Evolutionary conservation across 1,140 invertebrate genomes (phyloP).

Genomic region (Trichoplusia ni): DNA sequence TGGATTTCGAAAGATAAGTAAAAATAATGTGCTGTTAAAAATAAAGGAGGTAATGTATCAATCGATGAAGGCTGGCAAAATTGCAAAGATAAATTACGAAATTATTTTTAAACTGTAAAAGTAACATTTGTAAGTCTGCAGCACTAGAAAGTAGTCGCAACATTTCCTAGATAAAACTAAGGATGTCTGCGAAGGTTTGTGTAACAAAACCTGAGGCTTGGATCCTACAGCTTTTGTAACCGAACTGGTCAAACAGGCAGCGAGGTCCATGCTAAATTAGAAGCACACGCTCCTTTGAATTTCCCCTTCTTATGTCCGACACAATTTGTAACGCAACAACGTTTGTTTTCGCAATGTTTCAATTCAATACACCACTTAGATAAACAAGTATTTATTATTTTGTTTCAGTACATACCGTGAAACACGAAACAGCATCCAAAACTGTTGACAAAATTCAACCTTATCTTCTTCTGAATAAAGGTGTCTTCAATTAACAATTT

Average conservation of each 20-base stretch:
- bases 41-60: no score
- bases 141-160: no score
- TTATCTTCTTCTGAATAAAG: no score
- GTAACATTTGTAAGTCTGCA: no score
- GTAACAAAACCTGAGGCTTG: slow-evolving; percentile 56
- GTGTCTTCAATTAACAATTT: no score
- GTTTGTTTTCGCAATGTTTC: slow-evolving; percentile 72
- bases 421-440: no score
- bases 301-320: slow-evolving; percentile 54
- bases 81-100: no score
- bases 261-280: slow-evolving; percentile 61
- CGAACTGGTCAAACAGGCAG: slow-evolving; percentile 59
- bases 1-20: no score
- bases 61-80: no score
- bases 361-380: slow-evolving; percentile 72
- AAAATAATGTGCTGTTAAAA: no score
- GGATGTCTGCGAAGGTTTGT: slow-evolving; percentile 41
- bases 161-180: background rate
- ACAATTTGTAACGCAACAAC: slow-evolving; percentile 75
- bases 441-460: no score
- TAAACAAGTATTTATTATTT: slow-evolving; percentile 69
- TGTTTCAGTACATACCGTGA: slow-evolving; percentile 29
- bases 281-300: slow-evolving; percentile 58
- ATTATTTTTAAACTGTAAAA: no score
- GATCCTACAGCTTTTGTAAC: slow-evolving; percentile 50